Evolutionary conservation across 2,888 invertebrate genomes (phyloP), one percentile per base, ranked within the genome.

Genomic region (Tetanocera ferruginea): DNA sequence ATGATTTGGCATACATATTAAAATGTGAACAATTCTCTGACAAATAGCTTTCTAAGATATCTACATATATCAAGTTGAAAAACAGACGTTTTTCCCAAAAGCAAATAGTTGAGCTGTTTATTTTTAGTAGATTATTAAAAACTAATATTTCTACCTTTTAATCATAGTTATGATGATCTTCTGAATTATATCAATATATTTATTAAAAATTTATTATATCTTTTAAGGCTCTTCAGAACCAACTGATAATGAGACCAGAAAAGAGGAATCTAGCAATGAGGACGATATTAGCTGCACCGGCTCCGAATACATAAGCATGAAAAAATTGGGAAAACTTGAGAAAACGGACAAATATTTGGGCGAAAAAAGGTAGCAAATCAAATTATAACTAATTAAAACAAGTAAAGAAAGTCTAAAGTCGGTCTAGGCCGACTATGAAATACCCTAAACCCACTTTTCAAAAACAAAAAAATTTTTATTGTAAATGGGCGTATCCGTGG

Each of bases 291-390:
- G 83, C 64, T 85, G 82, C 80, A 84, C 83, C 0, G 86, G 86
- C 19, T 85, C 86, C 0, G 87, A 87, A 72, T 86, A 83, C 75
- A 85, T 87, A 17, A 85, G 82, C 19, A 84, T 86, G 74, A 83
- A 81, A 77, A 82, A 81, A 9, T 79, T 83, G 23, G 77, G 80
- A 6, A 78, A 76, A 6, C 78, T 76, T 19, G 70, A 64, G 0
- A 80, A 80, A 1, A 66, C 28, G 23, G 64, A 28, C n/a, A 79
- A 67, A 3, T 76, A 76, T 43, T 66, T 52, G 2, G 79, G 79
- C 55, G 55, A 72, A 9, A 81, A 79, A 78, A 83, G 81, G 82
- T 83, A 79, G 60, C 23, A n/a, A 11, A n/a, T n/a, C n/a, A 49
- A n/a, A 6, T 28, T 49, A 14, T 17, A 72, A 9, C 5, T 37